Evolutionary conservation across 2,797 vertebrate genomes (phyloP).

Genomic region (Pseudochirops corinnae): DNA sequence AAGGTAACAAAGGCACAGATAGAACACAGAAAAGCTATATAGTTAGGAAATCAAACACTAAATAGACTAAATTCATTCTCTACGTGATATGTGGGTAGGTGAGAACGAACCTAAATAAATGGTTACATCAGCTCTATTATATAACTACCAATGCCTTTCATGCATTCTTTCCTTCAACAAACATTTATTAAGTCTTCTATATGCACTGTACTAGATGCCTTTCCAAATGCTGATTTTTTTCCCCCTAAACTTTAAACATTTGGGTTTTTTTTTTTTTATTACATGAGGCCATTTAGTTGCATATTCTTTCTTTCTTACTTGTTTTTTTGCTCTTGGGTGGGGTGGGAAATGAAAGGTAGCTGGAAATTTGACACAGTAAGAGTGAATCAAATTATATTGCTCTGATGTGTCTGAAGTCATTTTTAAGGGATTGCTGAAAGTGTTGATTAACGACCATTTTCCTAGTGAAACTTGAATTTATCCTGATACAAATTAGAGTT

Average conservation of each 20-base stretch:
- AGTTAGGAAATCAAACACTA: neutral
- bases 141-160: neutral
- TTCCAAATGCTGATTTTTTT: conserved; percentile 17
- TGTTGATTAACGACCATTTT: neutral
- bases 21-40: neutral
- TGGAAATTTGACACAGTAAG: conserved; percentile 1
- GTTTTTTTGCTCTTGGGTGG: neutral
- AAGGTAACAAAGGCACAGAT: neutral
- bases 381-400: conserved; percentile 15
- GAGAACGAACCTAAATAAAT: conserved; percentile 15
- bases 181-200: neutral
- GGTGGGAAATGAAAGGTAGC: neutral
- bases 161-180: neutral
- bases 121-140: neutral
- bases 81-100: neutral
- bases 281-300: neutral
- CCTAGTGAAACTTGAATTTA: neutral
- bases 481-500: conserved; percentile 25
- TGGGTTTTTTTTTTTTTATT: no score
- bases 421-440: neutral
- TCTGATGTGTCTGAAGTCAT: neutral
- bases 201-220: neutral
- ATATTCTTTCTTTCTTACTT: neutral
- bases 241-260: neutral
- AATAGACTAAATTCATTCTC: neutral